Conservation (phyloP, 2,113 vertebrate species). For the Leptobrachium ailaonicum region DNA sequence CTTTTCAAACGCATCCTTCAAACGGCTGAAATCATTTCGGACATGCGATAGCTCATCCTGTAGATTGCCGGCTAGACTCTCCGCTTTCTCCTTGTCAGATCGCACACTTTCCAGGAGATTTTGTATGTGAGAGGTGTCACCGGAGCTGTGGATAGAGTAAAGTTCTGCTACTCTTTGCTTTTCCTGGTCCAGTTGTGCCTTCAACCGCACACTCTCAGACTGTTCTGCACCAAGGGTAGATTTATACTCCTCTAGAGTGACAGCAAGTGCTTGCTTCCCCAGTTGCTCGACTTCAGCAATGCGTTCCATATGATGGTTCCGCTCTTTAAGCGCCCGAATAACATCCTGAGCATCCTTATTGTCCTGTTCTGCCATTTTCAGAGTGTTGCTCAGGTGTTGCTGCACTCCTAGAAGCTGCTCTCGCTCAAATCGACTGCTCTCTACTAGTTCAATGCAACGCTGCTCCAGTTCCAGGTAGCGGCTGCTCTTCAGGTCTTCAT, state of each 20-base stretch:
- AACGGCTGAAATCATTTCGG: slow-evolving; percentile 73
- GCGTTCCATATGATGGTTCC: slow-evolving; percentile 91
- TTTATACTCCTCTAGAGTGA: slow-evolving; percentile 83
- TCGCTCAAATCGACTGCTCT: slow-evolving; percentile 87
- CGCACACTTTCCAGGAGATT: slow-evolving; percentile 86
- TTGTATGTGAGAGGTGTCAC: slow-evolving; percentile 87
- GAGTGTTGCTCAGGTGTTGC: slow-evolving; percentile 90
- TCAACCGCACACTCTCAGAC: slow-evolving; percentile 82
- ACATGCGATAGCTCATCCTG: slow-evolving; percentile 85
- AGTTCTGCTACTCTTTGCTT: slow-evolving; percentile 87
- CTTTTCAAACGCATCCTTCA: slow-evolving; percentile 87
- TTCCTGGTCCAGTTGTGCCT: slow-evolving; percentile 87
- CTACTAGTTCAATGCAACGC: slow-evolving; percentile 85
- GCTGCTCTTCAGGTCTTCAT: slow-evolving; percentile 89
- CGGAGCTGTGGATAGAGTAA: slow-evolving; percentile 87
- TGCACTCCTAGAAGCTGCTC: slow-evolving; percentile 93
- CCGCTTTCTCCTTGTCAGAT: slow-evolving; percentile 88
- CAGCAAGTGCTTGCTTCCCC: slow-evolving; percentile 72
- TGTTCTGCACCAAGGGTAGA: slow-evolving; percentile 79
- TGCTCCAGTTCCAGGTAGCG: slow-evolving; percentile 94
- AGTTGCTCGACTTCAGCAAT: slow-evolving; percentile 87
- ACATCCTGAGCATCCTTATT: slow-evolving; percentile 92
- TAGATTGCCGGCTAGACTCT: slow-evolving; percentile 76
- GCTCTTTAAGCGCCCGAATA: slow-evolving; percentile 86
- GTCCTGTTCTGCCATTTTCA: slow-evolving; percentile 96